These are phyloP conservation scores for Erpornis zantholeuca DNA, from an alignment of 2,113 vertebrate species.

Conservation along the genomic window DNA sequence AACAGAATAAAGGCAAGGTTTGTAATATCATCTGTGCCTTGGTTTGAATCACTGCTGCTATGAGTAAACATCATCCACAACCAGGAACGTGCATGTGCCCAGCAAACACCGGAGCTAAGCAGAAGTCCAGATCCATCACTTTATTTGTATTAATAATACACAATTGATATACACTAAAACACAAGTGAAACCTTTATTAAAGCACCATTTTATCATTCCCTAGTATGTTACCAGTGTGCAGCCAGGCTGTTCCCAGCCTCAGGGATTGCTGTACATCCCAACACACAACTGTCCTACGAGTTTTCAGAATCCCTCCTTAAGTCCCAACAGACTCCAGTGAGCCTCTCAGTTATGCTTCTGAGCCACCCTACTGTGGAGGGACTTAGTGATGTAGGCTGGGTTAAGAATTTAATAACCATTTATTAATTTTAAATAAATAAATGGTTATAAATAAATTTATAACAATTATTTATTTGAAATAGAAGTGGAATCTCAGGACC, in stretches of 20 bases:
- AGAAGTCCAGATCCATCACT: background rate
- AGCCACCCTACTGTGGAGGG: background rate
- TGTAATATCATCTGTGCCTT: background rate
- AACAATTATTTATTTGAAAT: background rate
- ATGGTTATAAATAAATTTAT: too few relatives aligned
- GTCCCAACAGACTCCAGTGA: background rate
- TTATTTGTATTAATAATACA: background rate
- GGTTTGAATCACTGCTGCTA: background rate
- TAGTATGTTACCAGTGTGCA: background rate
- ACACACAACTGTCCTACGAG: background rate
- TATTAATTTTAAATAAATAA: too few relatives aligned
- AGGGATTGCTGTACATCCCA: background rate
- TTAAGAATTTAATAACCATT: background rate
- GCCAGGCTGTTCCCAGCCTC: background rate
- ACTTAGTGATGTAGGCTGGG: background rate
- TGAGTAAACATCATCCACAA: background rate
- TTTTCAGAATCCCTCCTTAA: background rate
- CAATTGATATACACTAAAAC: fast-evolving
- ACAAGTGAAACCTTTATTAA: background rate
- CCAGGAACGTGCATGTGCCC: background rate
- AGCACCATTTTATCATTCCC: background rate
- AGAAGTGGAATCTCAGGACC: background rate
- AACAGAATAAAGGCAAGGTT: background rate
- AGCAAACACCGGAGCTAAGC: background rate
- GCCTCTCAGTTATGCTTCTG: background rate